Percentiles rank a stretch among this genome's conserved stretches.
Evolutionary conservation across 2,888 invertebrate species (phyloP).

Genomic region (Shargacucullia verbasci): DNA sequence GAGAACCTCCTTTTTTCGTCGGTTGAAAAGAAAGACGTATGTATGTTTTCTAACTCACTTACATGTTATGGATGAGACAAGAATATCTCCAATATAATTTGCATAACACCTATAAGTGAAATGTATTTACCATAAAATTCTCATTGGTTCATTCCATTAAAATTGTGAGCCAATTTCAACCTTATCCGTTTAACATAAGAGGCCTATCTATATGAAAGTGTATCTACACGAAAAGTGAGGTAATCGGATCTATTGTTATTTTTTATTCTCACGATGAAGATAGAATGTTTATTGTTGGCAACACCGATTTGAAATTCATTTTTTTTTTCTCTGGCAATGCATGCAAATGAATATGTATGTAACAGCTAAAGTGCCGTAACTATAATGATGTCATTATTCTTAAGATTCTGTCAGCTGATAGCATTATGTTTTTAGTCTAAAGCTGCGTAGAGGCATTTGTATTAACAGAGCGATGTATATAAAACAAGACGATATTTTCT

Average conservation of each 20-base stretch:
- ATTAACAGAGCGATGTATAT: conserved; percentile 23
- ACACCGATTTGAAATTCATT: conserved; percentile 42
- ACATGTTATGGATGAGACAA: conserved; percentile 25
- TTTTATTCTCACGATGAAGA: conserved; percentile 62
- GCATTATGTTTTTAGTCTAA: conserved; percentile 17
- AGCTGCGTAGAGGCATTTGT: conserved; percentile 4
- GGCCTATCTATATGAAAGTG: conserved; percentile 51
- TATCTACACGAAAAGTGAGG: conserved; percentile 48
- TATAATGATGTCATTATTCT: conserved; percentile 25
- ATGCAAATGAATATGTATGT: conserved; percentile 45
- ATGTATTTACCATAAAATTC: conserved; percentile 64
- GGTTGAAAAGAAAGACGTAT: not conserved
- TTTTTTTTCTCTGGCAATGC: conserved; percentile 48
- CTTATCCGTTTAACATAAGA: conserved; percentile 33
- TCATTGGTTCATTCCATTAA: conserved; percentile 45
- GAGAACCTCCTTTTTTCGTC: too few species aligned
- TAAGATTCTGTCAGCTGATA: conserved; percentile 19
- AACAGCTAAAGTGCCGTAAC: conserved; percentile 31
- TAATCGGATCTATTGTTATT: conserved; percentile 58
- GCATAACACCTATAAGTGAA: conserved; percentile 60
- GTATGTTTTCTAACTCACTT: conserved; percentile 17
- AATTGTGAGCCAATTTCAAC: conserved; percentile 29
- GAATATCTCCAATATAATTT: conserved; percentile 53
- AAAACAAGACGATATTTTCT: conserved; percentile 3
- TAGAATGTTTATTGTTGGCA: conserved; percentile 57